Conservation (phyloP, 2,113 vertebrate genomes). For the Hemibagrus wyckioides region DNA sequence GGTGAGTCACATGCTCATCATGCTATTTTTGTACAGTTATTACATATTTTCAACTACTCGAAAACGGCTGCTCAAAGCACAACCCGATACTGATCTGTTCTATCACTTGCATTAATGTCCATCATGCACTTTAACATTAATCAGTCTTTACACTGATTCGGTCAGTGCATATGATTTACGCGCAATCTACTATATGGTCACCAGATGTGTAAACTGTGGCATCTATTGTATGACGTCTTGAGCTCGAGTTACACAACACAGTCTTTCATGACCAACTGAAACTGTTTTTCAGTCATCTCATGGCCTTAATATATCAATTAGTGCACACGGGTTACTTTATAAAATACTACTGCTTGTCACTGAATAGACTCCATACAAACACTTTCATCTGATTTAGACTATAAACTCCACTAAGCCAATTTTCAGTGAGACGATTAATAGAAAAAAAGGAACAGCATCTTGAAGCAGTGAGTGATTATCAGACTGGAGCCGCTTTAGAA, state of each 20-base stretch:
- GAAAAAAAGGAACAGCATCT: background rate
- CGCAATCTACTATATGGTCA: background rate
- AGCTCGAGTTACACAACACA: too few relatives aligned
- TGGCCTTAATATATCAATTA: too few relatives aligned
- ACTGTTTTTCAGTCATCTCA: too few relatives aligned
- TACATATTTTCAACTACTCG: background rate
- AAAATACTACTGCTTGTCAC: too few relatives aligned
- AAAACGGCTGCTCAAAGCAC: background rate
- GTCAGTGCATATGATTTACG: too few relatives aligned
- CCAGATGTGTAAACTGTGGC: background rate
- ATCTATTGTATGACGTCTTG: background rate
- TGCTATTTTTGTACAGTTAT: background rate
- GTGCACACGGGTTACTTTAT: too few relatives aligned
- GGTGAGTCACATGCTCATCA: conserved; percentile 76
- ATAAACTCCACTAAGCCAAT: too few relatives aligned
- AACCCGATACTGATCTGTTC: background rate
- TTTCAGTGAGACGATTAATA: background rate
- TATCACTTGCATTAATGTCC: background rate
- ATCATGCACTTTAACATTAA: background rate
- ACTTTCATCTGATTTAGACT: too few relatives aligned
- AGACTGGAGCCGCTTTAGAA: background rate
- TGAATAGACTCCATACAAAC: too few relatives aligned
- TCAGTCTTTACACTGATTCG: too few relatives aligned
- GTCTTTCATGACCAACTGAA: too few relatives aligned
- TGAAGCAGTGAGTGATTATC: background rate